These are phyloP conservation scores for Leistus spinibarbis DNA, from an alignment of 2,888 invertebrate genomes.

Conservation along the genomic window DNA sequence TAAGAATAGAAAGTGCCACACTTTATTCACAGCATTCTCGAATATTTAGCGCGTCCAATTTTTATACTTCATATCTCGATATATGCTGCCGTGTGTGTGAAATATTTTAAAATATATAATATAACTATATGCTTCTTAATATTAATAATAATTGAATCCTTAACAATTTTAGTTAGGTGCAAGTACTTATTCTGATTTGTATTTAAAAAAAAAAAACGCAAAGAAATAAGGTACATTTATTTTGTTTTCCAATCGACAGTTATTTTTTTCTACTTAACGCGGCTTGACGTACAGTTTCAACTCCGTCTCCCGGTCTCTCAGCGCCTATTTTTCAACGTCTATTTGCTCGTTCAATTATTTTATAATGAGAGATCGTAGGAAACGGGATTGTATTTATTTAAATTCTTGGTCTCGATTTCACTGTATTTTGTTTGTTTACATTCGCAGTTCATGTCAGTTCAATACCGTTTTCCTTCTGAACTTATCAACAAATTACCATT, in stretches of 20 bases:
- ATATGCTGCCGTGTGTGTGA: constrained; percentile 56
- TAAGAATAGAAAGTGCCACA: too few species aligned
- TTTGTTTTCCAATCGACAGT: constrained; percentile 35
- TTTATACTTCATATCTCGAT: constrained; percentile 38
- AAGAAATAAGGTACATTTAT: constrained; percentile 20
- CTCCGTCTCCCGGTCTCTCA: not conserved
- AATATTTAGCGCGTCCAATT: constrained; percentile 3
- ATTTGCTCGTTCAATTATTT: not conserved
- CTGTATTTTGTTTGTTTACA: not conserved
- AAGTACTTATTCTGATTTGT: constrained; percentile 41
- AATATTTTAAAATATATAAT: constrained; percentile 51
- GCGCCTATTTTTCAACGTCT: not conserved
- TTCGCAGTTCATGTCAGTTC: too few species aligned
- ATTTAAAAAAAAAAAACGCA: constrained; percentile 17
- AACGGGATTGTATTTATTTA: not conserved
- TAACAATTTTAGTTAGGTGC: constrained; percentile 43
- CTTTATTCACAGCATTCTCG: not conserved
- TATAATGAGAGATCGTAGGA: not conserved
- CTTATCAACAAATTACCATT: not conserved
- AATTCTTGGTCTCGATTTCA: not conserved
- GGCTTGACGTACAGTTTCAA: constrained; percentile 14
- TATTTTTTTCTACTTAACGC: constrained; percentile 24
- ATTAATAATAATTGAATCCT: constrained; percentile 44
- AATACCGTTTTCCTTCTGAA: not conserved
- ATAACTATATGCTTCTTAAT: constrained; percentile 48